Evolutionary conservation across 2,888 invertebrate species (phyloP).

Genomic region (Cryptocephalus moraei): DNA sequence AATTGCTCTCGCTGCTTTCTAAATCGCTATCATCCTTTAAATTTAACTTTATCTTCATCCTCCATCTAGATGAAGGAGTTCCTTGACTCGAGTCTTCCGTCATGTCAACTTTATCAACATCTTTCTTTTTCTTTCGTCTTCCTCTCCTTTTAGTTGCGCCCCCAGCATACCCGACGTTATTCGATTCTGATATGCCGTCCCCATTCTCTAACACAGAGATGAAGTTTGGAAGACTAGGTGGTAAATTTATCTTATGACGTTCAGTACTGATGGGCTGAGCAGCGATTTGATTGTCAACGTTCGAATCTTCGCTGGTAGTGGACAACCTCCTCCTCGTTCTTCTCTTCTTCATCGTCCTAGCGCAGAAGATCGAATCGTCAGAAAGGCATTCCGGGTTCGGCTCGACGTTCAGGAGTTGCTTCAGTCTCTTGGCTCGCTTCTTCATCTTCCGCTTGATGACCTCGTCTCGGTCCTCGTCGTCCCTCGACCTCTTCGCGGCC

Average conservation of each 20-base stretch:
- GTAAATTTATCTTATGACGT: no score
- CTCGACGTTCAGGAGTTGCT: slow-evolving; percentile 34
- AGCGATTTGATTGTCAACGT: no score
- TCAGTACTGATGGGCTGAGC: no score
- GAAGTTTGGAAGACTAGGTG: background rate
- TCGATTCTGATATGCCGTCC: background rate
- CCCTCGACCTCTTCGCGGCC: slow-evolving; percentile 45
- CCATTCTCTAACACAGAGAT: background rate
- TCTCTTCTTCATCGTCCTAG: slow-evolving; percentile 2
- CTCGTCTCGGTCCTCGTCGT: slow-evolving; percentile 47
- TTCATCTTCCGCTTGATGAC: slow-evolving; percentile 49
- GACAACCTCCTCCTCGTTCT: background rate
- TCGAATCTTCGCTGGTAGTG: no score
- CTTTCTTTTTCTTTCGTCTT: slow-evolving; percentile 34
- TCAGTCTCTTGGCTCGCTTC: slow-evolving; percentile 49
- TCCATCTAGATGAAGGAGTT: slow-evolving; percentile 13
- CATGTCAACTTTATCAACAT: slow-evolving; percentile 2
- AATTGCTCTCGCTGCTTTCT: no score
- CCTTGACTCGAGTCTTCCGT: slow-evolving; percentile 7
- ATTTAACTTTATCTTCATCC: slow-evolving; percentile 16
- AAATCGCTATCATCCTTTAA: slow-evolving; percentile 6
- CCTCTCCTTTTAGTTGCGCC: slow-evolving; percentile 10
- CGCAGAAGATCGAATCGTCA: background rate
- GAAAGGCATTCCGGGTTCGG: background rate
- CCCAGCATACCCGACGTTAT: background rate